These are phyloP conservation scores for Oreochromis niloticus DNA, from an alignment of 2,113 vertebrate species.

Conservation along the genomic window DNA sequence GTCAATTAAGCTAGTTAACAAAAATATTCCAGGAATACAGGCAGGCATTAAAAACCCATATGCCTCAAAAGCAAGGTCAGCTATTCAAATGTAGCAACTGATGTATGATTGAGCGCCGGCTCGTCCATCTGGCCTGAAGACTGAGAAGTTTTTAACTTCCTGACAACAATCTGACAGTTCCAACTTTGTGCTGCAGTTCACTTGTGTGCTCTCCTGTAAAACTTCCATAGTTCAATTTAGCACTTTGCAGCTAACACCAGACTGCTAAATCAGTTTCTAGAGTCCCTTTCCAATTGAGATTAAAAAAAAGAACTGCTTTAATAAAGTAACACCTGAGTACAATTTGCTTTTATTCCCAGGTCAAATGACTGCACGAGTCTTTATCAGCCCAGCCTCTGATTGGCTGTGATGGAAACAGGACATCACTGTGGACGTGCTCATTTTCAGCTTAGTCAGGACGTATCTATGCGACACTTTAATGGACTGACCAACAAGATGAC, in stretches of 20 bases:
- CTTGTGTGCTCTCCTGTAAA: not conserved
- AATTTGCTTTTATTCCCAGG: not conserved
- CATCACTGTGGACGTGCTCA: not conserved
- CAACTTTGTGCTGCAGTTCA: not conserved
- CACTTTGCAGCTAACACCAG: not conserved
- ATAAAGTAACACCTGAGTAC: not conserved
- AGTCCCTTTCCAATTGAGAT: not conserved
- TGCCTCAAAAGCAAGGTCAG: not conserved
- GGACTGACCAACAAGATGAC: not conserved
- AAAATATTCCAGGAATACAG: not conserved
- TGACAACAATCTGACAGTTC: not conserved
- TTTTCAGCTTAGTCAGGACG: not conserved
- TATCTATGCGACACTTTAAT: too few relatives aligned
- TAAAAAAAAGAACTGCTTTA: fast-evolving
- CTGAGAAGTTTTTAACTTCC: not conserved
- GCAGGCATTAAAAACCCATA: not conserved
- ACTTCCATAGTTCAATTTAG: not conserved
- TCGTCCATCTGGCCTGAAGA: not conserved
- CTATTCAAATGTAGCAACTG: not conserved
- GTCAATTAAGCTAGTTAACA: not conserved
- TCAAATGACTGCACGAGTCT: not conserved
- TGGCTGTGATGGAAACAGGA: not conserved
- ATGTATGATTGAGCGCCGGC: not conserved
- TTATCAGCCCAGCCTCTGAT: not conserved
- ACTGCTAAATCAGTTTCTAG: not conserved